Conservation (phyloP, 2,888 invertebrate species). For the Mesochorus sp. region DNA sequence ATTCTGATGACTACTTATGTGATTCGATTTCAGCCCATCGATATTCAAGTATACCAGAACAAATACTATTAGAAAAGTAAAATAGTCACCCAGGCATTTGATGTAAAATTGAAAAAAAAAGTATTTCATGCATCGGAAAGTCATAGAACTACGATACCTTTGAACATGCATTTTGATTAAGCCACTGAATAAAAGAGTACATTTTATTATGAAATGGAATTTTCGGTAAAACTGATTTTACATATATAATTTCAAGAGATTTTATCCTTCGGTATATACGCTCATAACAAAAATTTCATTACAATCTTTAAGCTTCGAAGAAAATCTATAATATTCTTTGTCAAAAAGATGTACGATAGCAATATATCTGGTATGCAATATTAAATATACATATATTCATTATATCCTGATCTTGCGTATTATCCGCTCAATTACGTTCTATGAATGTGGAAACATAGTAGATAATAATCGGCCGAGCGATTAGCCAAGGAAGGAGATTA, state of each 20-base stretch:
- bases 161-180: background rate
- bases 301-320: slow-evolving; percentile 5
- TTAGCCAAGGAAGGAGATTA: background rate
- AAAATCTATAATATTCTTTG: slow-evolving; percentile 42
- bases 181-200: background rate
- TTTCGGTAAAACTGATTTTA: slow-evolving; percentile 4
- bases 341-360: slow-evolving; percentile 3
- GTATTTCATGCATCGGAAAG: too few relatives aligned
- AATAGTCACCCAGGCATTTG: too few relatives aligned
- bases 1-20: too few relatives aligned
- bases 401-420: too few relatives aligned
- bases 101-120: too few relatives aligned
- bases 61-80: too few relatives aligned
- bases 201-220: slow-evolving; percentile 14
- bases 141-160: too few relatives aligned
- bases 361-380: background rate
- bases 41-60: too few relatives aligned
- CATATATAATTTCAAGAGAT: background rate
- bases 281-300: slow-evolving; percentile 33
- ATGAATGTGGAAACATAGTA: too few relatives aligned
- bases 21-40: too few relatives aligned
- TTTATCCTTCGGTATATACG: background rate
- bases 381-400: too few relatives aligned
- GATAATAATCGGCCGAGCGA: background rate
- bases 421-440: too few relatives aligned